Percentiles rank a stretch among this genome's conserved stretches.
phyloP scores from a whole-genome alignment of 2,113 vertebrate species.

The Dipodomys merriami region DNA sequence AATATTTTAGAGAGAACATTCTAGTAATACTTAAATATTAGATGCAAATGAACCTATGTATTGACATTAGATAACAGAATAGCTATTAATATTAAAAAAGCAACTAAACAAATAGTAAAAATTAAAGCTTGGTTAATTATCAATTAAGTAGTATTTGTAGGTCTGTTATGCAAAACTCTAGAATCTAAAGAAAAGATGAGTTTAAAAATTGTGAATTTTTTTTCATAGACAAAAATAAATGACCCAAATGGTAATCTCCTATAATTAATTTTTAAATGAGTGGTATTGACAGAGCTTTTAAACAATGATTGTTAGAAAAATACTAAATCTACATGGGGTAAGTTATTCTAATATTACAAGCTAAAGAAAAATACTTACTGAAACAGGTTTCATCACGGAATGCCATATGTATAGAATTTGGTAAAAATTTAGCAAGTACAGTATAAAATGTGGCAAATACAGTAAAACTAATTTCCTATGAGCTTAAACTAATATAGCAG shows the following conservation, averaged over 20 bases:
- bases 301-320: slow-evolving; percentile 82
- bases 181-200: slow-evolving; percentile 72
- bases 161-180: slow-evolving; percentile 68
- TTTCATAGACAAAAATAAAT: slow-evolving; percentile 65
- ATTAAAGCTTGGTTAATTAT: slow-evolving; percentile 79
- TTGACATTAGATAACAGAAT: slow-evolving; percentile 70
- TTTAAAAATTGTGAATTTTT: slow-evolving; percentile 59
- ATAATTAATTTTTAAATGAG: slow-evolving; percentile 77
- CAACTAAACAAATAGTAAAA: slow-evolving; percentile 80
- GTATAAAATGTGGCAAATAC: slow-evolving; percentile 67
- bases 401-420: slow-evolving; percentile 81
- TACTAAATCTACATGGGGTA: slow-evolving; percentile 78
- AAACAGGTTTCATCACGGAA: slow-evolving; percentile 80
- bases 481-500: slow-evolving; percentile 45
- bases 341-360: slow-evolving; percentile 79
- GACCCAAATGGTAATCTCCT: slow-evolving; percentile 64
- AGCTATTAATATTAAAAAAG: slow-evolving; percentile 79
- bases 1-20: slow-evolving; percentile 84
- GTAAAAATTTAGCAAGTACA: slow-evolving; percentile 83
- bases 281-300: slow-evolving; percentile 66
- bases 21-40: slow-evolving; percentile 78
- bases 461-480: slow-evolving; percentile 66
- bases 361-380: slow-evolving; percentile 81
- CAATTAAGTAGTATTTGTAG: slow-evolving; percentile 73
- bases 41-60: slow-evolving; percentile 74